Conservation (phyloP, 1,140 invertebrate genomes). For the Sitophilus oryzae region DNA sequence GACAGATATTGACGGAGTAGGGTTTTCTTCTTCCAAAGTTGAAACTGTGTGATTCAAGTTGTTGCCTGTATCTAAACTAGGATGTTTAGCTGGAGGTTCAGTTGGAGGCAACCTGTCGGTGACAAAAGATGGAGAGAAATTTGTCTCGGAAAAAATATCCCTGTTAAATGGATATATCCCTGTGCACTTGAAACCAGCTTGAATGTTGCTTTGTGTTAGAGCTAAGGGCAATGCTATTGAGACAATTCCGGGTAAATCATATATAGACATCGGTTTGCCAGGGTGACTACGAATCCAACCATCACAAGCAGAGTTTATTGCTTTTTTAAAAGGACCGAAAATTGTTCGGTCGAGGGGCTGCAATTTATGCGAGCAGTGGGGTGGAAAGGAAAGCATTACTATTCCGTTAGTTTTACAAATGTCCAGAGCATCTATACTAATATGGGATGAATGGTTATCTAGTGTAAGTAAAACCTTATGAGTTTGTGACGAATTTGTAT, state of each 20-base stretch:
- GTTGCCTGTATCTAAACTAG: too few species aligned
- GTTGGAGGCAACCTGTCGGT: slow-evolving; percentile 43
- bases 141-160: slow-evolving; percentile 11
- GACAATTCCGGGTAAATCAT: slow-evolving; percentile 45
- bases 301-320: slow-evolving; percentile 37
- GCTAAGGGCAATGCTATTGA: slow-evolving; percentile 35
- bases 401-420: slow-evolving; percentile 37
- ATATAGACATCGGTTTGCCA: slow-evolving; percentile 47
- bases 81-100: too few species aligned
- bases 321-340: slow-evolving; percentile 41
- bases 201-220: slow-evolving; percentile 1
- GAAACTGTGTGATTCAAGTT: too few species aligned
- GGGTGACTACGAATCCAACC: slow-evolving; percentile 45
- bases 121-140: slow-evolving; percentile 38
- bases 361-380: slow-evolving; percentile 41
- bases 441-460: slow-evolving; percentile 23
- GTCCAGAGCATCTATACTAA: slow-evolving; percentile 32
- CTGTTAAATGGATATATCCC: not conserved
- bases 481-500: not conserved
- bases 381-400: slow-evolving; percentile 36
- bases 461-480: slow-evolving; percentile 32
- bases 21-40: slow-evolving; percentile 16
- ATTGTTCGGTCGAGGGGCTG: slow-evolving; percentile 41
- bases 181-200: not conserved
- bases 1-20: slow-evolving; percentile 1